Base-by-base conservation (phyloP, 2,888 invertebrate genomes). In the Pandemis heparana region DNA sequence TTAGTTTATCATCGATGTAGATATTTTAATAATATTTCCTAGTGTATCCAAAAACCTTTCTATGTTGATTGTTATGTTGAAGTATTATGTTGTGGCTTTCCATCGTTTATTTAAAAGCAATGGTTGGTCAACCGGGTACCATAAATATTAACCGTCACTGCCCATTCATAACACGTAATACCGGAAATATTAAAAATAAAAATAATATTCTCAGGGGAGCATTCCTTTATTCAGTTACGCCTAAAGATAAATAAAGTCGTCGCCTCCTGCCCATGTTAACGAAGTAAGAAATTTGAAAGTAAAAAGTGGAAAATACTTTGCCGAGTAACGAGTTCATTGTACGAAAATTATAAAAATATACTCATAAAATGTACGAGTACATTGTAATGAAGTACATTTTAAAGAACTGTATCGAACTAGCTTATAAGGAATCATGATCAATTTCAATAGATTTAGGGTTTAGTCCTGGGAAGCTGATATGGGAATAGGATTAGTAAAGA, bases 171-270 rank as follows among this genome's bases (percentile, higher is more conserved):
- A n/a, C 46, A 32, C 8, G 43, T n/a, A 51, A 32, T 48, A 66
- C 23, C 48, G 38, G 64, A 41, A 32, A 63, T 53, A 66, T 66
- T 43, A 67, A 41, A 66, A 59, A 56, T 66, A 39, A 59, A 59
- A 59, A 59, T 59, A 67, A 23, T 32, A 43, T 56, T 56, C 59
- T 41, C 53, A 1, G n/a, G 65, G n/a, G 65, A 56, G 56, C 56
- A 67, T 59, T 67, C 41, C 56, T 56, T 67, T 23, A 67, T 67
- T 56, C 56, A 41, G 59, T 56, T 41, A 67, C 56, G 67, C n/a
- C 23, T 59, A 23, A 67, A 59, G 38, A 67, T 67, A 67, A 67
- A 67, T 67, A 67, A 67, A 43, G 56, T 23, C 23, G 6, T 23
- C 14, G 41, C 23, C 43, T 67, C 56, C 51, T 38, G 65, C 38